A percentile compares a stretch with the other conserved stretches of the same genome.
Conservation (phyloP, 1,140 invertebrate species). For the Pogonus chalceus region DNA sequence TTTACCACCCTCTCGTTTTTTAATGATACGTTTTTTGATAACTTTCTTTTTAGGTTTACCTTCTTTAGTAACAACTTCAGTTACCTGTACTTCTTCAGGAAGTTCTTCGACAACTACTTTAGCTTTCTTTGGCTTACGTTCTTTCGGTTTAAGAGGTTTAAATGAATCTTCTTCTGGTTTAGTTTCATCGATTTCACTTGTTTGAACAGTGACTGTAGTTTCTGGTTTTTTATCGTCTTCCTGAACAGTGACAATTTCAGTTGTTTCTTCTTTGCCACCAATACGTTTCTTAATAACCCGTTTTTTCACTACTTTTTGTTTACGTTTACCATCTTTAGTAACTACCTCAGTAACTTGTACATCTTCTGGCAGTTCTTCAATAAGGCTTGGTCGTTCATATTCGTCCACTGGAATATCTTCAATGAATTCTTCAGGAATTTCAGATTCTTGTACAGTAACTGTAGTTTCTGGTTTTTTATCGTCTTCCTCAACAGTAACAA, state of each 20-base stretch:
- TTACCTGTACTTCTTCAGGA: conserved; percentile 24
- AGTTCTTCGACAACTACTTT: conserved; percentile 19
- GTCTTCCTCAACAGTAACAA: conserved; percentile 35
- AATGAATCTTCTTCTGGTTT: conserved; percentile 18
- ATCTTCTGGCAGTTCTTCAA: conserved; percentile 28
- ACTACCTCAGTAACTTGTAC: conserved; percentile 18
- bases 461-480: conserved; percentile 32
- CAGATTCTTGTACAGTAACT: conserved; percentile 24
- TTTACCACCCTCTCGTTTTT: conserved; percentile 29
- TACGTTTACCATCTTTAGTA: conserved; percentile 21
- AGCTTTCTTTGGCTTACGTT: conserved; percentile 4
- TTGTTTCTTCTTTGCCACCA: conserved; percentile 20
- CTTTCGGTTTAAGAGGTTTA: conserved; percentile 8
- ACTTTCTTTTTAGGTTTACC: conserved; percentile 28
- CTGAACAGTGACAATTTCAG: conserved; percentile 23
- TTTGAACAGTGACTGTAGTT: conserved; percentile 20
- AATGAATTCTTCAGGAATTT: conserved; percentile 13
- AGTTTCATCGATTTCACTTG: conserved; percentile 18
- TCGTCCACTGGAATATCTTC: conserved; percentile 15
- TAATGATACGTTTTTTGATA: conserved; percentile 30
- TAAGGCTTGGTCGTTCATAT: conserved; percentile 16
- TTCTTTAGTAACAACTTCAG: conserved; percentile 16
- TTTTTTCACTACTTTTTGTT: conserved; percentile 16
- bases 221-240: conserved; percentile 24
- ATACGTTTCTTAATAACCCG: conserved; percentile 21